Base-by-base conservation (phyloP, 2,797 vertebrate genomes). In the Podarcis lilfordi region DNA sequence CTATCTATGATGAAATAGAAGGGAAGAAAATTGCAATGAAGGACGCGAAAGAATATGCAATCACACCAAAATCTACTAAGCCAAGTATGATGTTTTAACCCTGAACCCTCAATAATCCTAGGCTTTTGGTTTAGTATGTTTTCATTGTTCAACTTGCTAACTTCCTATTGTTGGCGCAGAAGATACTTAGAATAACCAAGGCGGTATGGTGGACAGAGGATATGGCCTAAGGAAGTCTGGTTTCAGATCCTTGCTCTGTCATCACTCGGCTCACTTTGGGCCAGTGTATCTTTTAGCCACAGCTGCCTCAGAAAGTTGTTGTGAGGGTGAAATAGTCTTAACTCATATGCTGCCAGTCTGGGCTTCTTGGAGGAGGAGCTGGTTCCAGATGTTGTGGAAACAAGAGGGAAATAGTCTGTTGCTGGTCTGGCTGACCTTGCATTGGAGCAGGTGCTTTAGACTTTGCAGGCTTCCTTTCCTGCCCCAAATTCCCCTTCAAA, bases 21-120 rank as follows among this genome's bases (percentile, higher is more conserved):
- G 99, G 98, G 87, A 99, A 99, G 96, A 99, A 99, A 95, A 99
- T 99, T 19, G 97, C 98, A 3, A 98, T 99, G 98, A 99, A 99
- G 93, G 98, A 98, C 90, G 98, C 98, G 89, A 99, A 99, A 95
- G 99, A 99, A 94, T 97, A 98, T 4, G 98, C 98, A 19, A 98
- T 99, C 88, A 96, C 98, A 2, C 97, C 98, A 82, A 99, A 99
- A 94, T 97, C 98, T 90, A 96, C 96, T 85, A 99, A 99, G 94
- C 98, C 98, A 96, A 98, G 99, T 99, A 96, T 98, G 98, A 89
- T 84, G 90, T 85, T 84, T 80, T 21, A 72, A 37, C 59, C n/a
- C 45, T 5, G 35, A 40, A 40, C 61, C 27, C 29, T 78, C 15
- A 50, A 43, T 78, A 88, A 80, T 15, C 29, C 7, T 1, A 25